Conservation (phyloP, 1,140 invertebrate genomes). For the Bombus sylvicola region DNA sequence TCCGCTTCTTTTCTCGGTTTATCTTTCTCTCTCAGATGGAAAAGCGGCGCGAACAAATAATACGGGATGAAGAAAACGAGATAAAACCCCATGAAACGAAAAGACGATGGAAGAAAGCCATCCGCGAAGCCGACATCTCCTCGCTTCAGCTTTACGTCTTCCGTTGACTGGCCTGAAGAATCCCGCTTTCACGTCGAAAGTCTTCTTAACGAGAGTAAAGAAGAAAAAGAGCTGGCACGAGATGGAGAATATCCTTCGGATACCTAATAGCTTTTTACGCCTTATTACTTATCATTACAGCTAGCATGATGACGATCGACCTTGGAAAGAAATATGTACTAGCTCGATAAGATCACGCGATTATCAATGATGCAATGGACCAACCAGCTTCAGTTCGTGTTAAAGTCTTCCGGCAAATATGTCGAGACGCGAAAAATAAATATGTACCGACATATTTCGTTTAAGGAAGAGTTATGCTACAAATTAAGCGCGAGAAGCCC, state of each 20-base stretch:
- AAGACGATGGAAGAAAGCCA: constrained; percentile 48
- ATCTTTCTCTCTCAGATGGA: neutral
- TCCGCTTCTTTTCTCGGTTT: neutral
- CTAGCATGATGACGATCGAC: constrained; percentile 6
- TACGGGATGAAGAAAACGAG: constrained; percentile 52
- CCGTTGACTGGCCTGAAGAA: constrained; percentile 40
- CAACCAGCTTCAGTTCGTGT: neutral
- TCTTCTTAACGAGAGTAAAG: constrained; percentile 35
- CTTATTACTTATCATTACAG: constrained; percentile 68
- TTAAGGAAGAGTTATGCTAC: neutral
- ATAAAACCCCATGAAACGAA: constrained; percentile 53
- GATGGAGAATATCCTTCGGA: constrained; percentile 49
- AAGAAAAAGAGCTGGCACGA: constrained; percentile 28
- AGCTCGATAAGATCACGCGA: neutral
- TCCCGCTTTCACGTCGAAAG: constrained; percentile 57
- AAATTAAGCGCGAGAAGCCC: neutral
- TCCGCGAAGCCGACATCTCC: constrained; percentile 46
- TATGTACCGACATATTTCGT: neutral
- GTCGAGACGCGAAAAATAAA: too few species aligned
- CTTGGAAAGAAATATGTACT: neutral
- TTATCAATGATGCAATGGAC: neutral
- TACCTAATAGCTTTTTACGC: constrained; percentile 69
- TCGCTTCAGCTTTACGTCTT: constrained; percentile 43
- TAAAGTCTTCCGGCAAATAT: too few species aligned
- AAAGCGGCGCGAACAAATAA: constrained; percentile 39